Conservation (phyloP, 2,113 vertebrate genomes). For the Phaethon lepturus region DNA sequence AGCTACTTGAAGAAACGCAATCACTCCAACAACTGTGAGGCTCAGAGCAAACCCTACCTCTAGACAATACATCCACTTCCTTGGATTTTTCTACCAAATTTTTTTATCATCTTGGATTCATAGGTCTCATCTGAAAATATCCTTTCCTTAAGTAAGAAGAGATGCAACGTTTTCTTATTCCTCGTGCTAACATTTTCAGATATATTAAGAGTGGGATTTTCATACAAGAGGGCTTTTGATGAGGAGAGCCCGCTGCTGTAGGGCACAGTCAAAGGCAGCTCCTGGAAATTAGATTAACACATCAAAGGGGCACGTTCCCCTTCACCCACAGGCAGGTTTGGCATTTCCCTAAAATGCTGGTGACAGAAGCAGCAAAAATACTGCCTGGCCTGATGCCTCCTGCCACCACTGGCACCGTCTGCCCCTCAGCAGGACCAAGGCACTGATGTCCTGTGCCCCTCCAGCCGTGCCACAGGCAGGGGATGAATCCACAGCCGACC, state of each 20-base stretch:
- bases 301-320: not conserved
- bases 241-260: not conserved
- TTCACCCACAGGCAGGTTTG: not conserved
- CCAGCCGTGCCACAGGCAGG: not conserved
- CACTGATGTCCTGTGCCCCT: not conserved
- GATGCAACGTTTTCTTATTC: not conserved
- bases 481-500: not conserved
- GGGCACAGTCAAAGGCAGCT: not conserved
- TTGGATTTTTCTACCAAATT: not conserved
- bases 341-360: fast-evolving
- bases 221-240: not conserved
- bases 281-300: not conserved
- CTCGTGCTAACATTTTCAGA: not conserved
- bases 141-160: not conserved
- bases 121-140: not conserved
- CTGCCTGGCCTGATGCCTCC: not conserved
- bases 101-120: not conserved
- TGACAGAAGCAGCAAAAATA: not conserved
- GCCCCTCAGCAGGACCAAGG: not conserved
- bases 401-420: not conserved
- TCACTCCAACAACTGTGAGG: not conserved
- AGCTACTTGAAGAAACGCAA: not conserved
- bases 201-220: not conserved
- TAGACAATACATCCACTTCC: not conserved
- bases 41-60: not conserved